These are phyloP conservation scores for Nomada ruficornis DNA, from an alignment of 2,888 invertebrate genomes.

Conservation along the genomic window DNA sequence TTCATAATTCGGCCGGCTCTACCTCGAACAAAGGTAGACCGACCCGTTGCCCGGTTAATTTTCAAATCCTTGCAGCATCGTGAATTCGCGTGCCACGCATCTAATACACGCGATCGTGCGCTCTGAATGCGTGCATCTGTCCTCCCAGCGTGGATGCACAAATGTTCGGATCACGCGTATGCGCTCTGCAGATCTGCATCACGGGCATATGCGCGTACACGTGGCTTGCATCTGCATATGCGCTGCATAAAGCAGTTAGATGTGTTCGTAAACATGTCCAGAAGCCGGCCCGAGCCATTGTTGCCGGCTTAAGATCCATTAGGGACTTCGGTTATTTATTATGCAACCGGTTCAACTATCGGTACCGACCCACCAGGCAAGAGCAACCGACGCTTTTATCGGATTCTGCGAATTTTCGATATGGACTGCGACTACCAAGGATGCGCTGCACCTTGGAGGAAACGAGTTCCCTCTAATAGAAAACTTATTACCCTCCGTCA, in stretches of 20 bases:
- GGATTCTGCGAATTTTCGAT: constrained; percentile 71
- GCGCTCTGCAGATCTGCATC: constrained; percentile 30
- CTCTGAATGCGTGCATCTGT: constrained; percentile 19
- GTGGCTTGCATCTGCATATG: constrained; percentile 22
- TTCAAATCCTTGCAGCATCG: constrained; percentile 7
- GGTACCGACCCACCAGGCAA: constrained; percentile 22
- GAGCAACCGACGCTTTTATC: constrained; percentile 56
- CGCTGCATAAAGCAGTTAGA: not conserved
- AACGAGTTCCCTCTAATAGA: not conserved
- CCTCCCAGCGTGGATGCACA: constrained; percentile 11
- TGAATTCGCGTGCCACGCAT: constrained; percentile 4
- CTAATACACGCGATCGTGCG: constrained; percentile 5
- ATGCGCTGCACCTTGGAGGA: not conserved
- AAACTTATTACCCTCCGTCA: constrained; percentile 33
- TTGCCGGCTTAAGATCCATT: constrained; percentile 79
- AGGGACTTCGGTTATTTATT: constrained; percentile 80
- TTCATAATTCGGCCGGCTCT: not conserved
- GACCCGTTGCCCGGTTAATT: constrained; percentile 6
- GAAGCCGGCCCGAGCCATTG: constrained; percentile 74
- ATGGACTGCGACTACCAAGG: constrained; percentile 50
- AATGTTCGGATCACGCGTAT: constrained; percentile 26
- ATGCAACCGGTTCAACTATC: constrained; percentile 51
- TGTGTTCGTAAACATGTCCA: constrained; percentile 61
- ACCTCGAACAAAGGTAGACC: not conserved
- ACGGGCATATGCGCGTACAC: constrained; percentile 19